Conservation (phyloP, 2,888 invertebrate genomes). For the Macrosiphum euphorbiae region DNA sequence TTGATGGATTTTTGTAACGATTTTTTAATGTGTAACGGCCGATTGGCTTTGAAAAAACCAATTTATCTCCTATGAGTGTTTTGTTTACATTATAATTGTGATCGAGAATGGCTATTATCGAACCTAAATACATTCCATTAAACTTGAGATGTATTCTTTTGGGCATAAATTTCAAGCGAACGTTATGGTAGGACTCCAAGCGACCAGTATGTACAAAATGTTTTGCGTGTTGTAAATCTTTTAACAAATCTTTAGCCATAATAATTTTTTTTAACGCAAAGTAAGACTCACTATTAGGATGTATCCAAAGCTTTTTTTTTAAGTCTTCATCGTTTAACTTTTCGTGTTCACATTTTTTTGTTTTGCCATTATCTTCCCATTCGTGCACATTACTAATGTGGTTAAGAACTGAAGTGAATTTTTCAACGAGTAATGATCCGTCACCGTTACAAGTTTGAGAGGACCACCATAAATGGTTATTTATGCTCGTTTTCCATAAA, state of each 20-base stretch:
- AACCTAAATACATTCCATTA: slow-evolving; percentile 27
- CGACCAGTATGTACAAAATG: neutral
- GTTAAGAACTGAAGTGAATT: slow-evolving; percentile 20
- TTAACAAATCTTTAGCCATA: neutral
- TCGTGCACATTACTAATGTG: slow-evolving; percentile 15
- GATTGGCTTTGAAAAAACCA: neutral
- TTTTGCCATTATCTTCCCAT: slow-evolving; percentile 19
- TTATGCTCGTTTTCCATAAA: slow-evolving; percentile 13
- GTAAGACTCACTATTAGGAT: neutral
- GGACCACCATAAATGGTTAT: slow-evolving; percentile 23
- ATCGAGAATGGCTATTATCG: neutral
- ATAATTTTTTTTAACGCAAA: neutral
- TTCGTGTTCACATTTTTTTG: slow-evolving; percentile 7
- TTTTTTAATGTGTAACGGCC: neutral
- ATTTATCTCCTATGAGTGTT: neutral
- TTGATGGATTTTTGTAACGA: slow-evolving; percentile 2
- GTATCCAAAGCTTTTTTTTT: slow-evolving; percentile 25
- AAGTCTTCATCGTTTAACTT: neutral
- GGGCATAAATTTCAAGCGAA: neutral
- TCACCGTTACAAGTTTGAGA: neutral
- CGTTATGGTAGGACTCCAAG: too few species aligned
- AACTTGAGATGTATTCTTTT: slow-evolving; percentile 5
- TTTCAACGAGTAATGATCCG: neutral
- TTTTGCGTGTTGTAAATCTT: neutral
- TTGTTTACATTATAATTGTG: slow-evolving; percentile 25